Percentiles rank a stretch among this genome's conserved stretches.
Evolutionary conservation across 2,113 vertebrate genomes (phyloP).

Genomic region (Stomatorhinus ivindoensis): DNA sequence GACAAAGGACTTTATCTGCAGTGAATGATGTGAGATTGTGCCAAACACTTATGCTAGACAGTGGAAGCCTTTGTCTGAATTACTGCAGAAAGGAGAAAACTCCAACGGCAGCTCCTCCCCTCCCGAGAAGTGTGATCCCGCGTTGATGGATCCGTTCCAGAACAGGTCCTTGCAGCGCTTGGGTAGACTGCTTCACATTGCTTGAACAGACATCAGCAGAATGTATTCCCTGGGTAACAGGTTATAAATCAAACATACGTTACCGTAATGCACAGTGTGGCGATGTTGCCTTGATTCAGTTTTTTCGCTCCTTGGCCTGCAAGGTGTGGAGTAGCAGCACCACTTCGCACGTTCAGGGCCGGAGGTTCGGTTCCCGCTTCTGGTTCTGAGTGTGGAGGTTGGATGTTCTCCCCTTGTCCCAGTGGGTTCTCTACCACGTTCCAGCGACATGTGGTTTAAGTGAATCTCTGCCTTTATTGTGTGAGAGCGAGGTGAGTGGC

Average conservation of each 20-base stretch:
- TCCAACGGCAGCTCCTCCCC: background rate
- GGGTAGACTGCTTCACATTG: background rate
- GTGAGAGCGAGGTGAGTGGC: background rate
- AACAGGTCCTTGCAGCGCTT: constrained; percentile 25
- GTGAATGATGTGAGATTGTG: background rate
- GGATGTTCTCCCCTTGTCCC: background rate
- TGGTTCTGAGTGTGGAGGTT: background rate
- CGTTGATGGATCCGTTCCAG: constrained; percentile 35
- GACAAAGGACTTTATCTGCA: background rate
- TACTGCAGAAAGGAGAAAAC: background rate
- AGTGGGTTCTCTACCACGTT: background rate
- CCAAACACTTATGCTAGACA: background rate
- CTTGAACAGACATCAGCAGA: background rate
- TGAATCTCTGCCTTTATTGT: background rate
- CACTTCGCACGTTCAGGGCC: background rate
- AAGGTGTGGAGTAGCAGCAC: background rate
- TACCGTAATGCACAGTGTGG: background rate
- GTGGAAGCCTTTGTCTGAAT: background rate
- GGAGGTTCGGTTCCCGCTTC: background rate
- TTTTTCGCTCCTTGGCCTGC: background rate
- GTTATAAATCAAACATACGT: background rate
- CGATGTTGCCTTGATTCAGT: background rate
- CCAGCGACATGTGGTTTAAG: background rate
- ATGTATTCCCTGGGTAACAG: background rate
- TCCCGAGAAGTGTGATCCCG: constrained; percentile 33